These are phyloP conservation scores for Meandrusa payeni DNA, from an alignment of 2,888 invertebrate genomes.

Conservation along the genomic window DNA sequence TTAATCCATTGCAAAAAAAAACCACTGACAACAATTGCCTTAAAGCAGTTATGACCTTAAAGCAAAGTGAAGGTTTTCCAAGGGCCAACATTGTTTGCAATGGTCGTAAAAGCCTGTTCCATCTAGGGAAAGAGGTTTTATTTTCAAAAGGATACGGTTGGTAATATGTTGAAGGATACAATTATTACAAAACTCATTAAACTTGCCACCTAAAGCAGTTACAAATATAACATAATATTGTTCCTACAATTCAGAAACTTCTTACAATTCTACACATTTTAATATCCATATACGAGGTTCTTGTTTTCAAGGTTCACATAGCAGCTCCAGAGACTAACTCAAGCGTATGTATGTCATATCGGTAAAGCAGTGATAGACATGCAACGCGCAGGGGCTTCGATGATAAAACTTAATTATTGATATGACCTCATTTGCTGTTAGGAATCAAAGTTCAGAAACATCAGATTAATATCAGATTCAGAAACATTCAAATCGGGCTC, in stretches of 20 bases:
- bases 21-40: background rate
- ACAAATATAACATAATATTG: too few relatives aligned
- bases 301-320: too few relatives aligned
- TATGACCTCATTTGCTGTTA: constrained; percentile 1
- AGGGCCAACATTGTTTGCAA: constrained; percentile 3
- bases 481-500: too few relatives aligned
- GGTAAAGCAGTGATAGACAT: constrained; percentile 2
- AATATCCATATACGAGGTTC: too few relatives aligned
- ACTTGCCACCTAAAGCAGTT: too few relatives aligned
- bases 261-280: too few relatives aligned
- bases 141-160: background rate
- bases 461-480: too few relatives aligned
- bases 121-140: constrained; percentile 6
- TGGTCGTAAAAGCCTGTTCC: constrained; percentile 1
- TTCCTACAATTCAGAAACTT: too few relatives aligned
- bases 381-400: background rate
- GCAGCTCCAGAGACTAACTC: too few relatives aligned
- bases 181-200: too few relatives aligned
- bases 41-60: constrained; percentile 14
- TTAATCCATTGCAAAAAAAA: too few relatives aligned
- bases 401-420: constrained; percentile 9
- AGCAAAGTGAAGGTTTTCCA: background rate
- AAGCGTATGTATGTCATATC: background rate
- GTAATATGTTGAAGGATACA: background rate
- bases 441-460: constrained; percentile 8